Evolutionary conservation across 2,797 vertebrate genomes (phyloP).

Genomic region (Sebastes itinus): DNA sequence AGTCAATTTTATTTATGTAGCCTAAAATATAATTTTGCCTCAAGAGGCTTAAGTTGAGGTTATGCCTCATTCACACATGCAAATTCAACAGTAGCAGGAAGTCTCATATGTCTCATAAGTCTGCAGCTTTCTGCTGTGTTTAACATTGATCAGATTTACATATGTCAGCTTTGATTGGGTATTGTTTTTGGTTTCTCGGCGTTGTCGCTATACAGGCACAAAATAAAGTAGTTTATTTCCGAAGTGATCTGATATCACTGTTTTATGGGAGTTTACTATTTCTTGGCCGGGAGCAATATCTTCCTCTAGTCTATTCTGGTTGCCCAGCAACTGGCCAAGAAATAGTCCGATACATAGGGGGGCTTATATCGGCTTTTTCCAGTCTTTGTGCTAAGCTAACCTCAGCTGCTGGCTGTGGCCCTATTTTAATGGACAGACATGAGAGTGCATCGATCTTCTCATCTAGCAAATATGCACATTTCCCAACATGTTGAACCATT

Average conservation of each 20-base stretch:
- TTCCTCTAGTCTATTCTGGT: neutral
- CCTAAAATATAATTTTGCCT: neutral
- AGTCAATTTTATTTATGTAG: neutral
- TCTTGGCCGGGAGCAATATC: neutral
- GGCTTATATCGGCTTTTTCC: neutral
- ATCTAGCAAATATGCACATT: neutral
- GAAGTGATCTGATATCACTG: neutral
- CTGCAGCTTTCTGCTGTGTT: neutral
- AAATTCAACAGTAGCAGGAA: neutral
- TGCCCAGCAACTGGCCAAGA: neutral
- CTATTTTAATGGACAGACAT: neutral
- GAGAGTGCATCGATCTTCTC: neutral
- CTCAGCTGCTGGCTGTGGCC: neutral
- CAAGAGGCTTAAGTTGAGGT: neutral
- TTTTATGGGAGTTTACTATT: neutral
- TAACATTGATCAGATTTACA: neutral
- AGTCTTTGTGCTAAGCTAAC: neutral
- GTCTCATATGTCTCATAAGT: neutral
- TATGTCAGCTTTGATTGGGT: neutral
- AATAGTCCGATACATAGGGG: neutral
- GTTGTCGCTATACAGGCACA: neutral
- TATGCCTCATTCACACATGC: neutral
- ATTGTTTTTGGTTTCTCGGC: neutral
- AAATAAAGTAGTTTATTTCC: neutral
- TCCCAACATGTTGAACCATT: neutral